Percentiles rank a stretch among this genome's conserved stretches.
Conservation (phyloP, 2,113 vertebrate species). For the Nothobranchius kuhntae region DNA sequence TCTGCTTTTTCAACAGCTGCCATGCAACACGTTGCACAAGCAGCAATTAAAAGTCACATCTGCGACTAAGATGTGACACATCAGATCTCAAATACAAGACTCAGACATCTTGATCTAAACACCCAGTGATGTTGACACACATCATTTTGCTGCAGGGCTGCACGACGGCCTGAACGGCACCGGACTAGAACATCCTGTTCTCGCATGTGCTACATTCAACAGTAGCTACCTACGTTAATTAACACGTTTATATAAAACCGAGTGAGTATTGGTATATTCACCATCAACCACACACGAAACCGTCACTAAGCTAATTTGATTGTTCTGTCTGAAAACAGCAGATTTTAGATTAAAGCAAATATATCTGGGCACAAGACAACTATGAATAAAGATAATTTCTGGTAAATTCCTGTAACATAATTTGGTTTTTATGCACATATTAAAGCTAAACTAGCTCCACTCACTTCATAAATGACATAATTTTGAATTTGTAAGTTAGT, state of each 20-base stretch:
- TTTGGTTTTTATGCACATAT: no score
- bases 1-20: no score
- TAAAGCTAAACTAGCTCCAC: no score
- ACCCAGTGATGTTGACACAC: not conserved
- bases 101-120: not conserved
- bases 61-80: no score
- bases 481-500: no score
- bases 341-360: not conserved
- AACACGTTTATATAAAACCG: slow-evolving; percentile 17
- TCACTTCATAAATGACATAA: no score
- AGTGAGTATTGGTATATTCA: slow-evolving; percentile 6
- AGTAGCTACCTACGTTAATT: slow-evolving; percentile 2
- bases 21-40: no score
- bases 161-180: not conserved
- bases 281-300: no score
- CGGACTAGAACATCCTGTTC: slow-evolving; percentile 52
- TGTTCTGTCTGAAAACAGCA: not conserved
- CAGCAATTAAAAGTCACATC: no score
- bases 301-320: not conserved
- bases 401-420: no score
- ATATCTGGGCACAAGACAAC: no score
- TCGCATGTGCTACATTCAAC: slow-evolving; percentile 13
- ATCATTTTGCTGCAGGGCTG: not conserved
- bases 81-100: not conserved
- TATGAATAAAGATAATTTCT: no score